Conservation (phyloP, 1,140 invertebrate genomes). For the Forficula auricularia region DNA sequence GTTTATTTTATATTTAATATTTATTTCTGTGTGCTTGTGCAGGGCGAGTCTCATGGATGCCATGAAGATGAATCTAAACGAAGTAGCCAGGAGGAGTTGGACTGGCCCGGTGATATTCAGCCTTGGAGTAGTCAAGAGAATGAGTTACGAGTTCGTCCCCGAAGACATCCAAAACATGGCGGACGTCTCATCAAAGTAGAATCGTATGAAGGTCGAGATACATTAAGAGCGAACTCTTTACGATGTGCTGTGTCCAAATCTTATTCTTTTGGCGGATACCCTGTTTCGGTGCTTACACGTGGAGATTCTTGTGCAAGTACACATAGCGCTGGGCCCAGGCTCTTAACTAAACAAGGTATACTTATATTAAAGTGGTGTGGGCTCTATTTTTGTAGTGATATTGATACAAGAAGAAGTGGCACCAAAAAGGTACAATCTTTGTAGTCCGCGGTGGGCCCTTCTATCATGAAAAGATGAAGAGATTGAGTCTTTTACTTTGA, state of each 20-base stretch:
- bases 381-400: too few relatives aligned
- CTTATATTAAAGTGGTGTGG: conserved; percentile 11
- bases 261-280: conserved; percentile 71
- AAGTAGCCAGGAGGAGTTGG: conserved; percentile 24
- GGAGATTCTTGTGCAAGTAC: conserved; percentile 31
- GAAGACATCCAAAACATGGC: neutral
- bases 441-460: too few relatives aligned
- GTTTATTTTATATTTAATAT: too few relatives aligned
- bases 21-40: too few relatives aligned
- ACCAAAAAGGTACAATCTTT: too few relatives aligned
- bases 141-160: conserved; percentile 14
- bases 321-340: conserved; percentile 31
- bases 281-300: conserved; percentile 26
- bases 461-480: too few relatives aligned
- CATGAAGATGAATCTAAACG: conserved; percentile 4
- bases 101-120: conserved; percentile 19
- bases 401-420: too few relatives aligned
- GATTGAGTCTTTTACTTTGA: too few relatives aligned
- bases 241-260: conserved; percentile 57
- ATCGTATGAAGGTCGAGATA: conserved; percentile 32
- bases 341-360: conserved; percentile 55
- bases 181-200: conserved; percentile 37
- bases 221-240: conserved; percentile 28
- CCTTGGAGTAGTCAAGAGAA: conserved; percentile 30
- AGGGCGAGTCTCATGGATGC: conserved; percentile 1